Evolutionary conservation across 2,797 vertebrate species (phyloP), one percentile per base, ranked within the genome.

Genomic region (Platyrinchus mystaceus): DNA sequence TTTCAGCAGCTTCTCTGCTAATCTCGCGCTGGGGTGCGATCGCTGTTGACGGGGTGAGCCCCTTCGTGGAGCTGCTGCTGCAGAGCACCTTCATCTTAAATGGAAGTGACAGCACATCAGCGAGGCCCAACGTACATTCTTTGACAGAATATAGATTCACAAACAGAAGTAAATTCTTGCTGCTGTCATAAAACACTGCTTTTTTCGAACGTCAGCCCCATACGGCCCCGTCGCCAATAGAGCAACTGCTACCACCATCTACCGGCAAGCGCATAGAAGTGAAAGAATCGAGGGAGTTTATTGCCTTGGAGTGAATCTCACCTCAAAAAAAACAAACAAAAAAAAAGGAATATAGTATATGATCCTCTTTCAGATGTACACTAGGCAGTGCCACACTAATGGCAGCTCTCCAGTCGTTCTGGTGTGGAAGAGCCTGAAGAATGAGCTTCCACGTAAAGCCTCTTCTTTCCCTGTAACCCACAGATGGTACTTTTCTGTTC

Each of bases 71-170:
- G 88, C 78, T 50, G 53, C 32, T 74, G 74, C 85, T 85, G 63
- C 80, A 60, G 49, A 94, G 84, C 58, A 58, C 73, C 94, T 96
- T 88, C 89, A 85, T 79, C 93, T 67, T 92, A 92, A 97, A 64
- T 56, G 70, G 58, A 92, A 95, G 89, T 96, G 97, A 97, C 94
- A 97, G 95, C 66, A 32, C 80, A 91, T 97, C 94, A 97, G 58
- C 92, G 79, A 92, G 85, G 55, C 73, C 86, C 21, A 68, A 90
- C 18, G 15, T 52, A 91, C 95, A 92, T 93, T 92, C 89, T 91
- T 89, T 93, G 96, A 93, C 95, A 96, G 95, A 76, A 82, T 92
- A 93, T 87, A 95, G 58, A 95, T 96, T 95, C 92, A 81, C 91
- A 90, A 77, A 96, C 90, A 96, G 95, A 96, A 95, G 84, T 83